A percentile compares a stretch with the other conserved stretches of the same genome.
These are phyloP conservation scores for Malurus melanocephalus DNA, from an alignment of 2,113 vertebrate genomes.

Conservation along the genomic window DNA sequence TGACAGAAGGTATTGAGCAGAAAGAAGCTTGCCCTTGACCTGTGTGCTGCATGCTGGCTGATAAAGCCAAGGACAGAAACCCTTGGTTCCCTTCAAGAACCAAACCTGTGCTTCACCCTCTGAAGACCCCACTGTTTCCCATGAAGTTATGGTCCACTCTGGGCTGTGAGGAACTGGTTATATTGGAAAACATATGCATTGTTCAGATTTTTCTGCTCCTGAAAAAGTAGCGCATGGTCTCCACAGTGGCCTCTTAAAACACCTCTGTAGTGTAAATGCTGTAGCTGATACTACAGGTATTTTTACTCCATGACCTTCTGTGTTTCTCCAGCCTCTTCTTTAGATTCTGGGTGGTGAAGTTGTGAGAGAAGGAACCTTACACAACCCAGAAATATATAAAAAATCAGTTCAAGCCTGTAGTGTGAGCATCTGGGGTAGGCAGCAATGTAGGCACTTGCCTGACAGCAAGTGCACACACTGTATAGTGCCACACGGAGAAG, in stretches of 20 bases:
- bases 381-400: neutral
- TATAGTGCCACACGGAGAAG: neutral
- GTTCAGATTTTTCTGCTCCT: neutral
- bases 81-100: neutral
- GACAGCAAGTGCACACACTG: neutral
- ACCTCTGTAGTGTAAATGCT: neutral
- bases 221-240: neutral
- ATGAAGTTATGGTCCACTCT: neutral
- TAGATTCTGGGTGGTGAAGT: neutral
- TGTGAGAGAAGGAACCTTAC: neutral
- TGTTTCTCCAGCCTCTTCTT: neutral
- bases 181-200: neutral
- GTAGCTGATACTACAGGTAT: neutral
- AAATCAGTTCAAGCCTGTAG: neutral
- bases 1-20: neutral
- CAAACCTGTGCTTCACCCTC: neutral
- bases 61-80: neutral
- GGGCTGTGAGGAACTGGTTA: neutral
- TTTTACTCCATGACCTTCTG: neutral
- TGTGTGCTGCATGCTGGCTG: accelerated
- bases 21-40: neutral
- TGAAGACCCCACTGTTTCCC: neutral
- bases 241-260: neutral
- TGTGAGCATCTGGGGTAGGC: slow-evolving; percentile 1
- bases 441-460: neutral